These are phyloP conservation scores for Dinomys branickii DNA, from an alignment of 2,113 vertebrate species.

Conservation along the genomic window DNA sequence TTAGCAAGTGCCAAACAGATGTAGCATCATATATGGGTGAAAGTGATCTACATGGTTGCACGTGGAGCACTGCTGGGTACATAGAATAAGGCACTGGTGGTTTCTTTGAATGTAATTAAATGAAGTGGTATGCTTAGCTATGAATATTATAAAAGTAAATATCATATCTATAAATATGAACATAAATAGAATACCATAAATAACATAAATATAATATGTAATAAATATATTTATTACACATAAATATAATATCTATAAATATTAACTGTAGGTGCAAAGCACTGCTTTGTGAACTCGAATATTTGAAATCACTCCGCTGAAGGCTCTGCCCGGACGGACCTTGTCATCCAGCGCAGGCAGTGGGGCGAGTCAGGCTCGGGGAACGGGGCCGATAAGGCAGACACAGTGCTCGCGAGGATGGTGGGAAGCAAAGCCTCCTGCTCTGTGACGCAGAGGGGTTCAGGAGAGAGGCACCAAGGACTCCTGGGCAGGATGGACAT, in stretches of 20 bases:
- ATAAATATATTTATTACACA: background rate
- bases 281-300: background rate
- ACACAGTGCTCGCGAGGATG: accelerated
- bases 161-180: background rate
- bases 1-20: constrained; percentile 44
- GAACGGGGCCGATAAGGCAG: background rate
- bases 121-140: background rate
- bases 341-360: background rate
- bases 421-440: background rate
- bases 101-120: constrained; percentile 29
- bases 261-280: background rate
- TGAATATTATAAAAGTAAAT: background rate
- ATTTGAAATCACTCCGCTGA: background rate
- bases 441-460: background rate
- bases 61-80: background rate
- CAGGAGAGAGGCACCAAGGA: background rate
- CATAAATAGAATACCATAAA: background rate
- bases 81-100: background rate
- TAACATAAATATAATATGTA: background rate
- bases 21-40: constrained; percentile 14
- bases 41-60: background rate
- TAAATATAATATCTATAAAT: background rate
- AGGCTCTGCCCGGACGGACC: background rate
- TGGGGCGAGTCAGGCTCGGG: background rate
- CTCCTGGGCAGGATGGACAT: background rate